A percentile compares a stretch with the other conserved stretches of the same genome.
Evolutionary conservation across 2,113 vertebrate species (phyloP).

Genomic region (Dolichotis patagonum): DNA sequence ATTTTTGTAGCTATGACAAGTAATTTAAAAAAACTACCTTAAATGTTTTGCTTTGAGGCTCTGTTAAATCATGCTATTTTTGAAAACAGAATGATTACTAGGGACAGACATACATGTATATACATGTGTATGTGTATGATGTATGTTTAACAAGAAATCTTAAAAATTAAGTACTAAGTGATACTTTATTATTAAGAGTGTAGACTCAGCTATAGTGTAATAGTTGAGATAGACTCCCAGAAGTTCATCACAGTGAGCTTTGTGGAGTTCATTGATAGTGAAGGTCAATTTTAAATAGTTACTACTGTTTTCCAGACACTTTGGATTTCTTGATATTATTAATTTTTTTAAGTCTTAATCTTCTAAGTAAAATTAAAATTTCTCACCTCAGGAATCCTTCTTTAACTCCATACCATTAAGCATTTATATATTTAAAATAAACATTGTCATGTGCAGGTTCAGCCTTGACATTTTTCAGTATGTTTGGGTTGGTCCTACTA

Average conservation of each 20-base stretch:
- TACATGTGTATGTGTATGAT: not conserved
- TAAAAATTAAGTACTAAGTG: slow-evolving; percentile 40
- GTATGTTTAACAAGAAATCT: not conserved
- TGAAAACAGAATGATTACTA: slow-evolving; percentile 1
- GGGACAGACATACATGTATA: not conserved
- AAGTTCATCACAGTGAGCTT: not conserved
- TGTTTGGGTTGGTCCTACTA: not conserved
- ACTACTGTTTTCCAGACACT: not conserved
- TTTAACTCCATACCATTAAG: not conserved
- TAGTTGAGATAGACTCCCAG: not conserved
- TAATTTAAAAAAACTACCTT: not conserved
- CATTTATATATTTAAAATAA: slow-evolving; percentile 50
- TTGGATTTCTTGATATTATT: slow-evolving; percentile 52
- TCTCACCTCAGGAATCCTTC: not conserved
- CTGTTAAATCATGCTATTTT: slow-evolving; percentile 23
- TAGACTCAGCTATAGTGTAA: not conserved
- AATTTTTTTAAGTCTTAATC: not conserved
- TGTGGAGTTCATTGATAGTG: slow-evolving; percentile 16
- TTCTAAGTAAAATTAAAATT: slow-evolving; percentile 40
- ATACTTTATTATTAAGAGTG: slow-evolving; percentile 10
- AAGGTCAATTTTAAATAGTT: slow-evolving; percentile 8
- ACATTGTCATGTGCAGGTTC: not conserved
- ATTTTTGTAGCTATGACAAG: not conserved
- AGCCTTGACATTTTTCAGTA: not conserved
- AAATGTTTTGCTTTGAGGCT: not conserved